A percentile compares a stretch with the other conserved stretches of the same genome.
These are phyloP conservation scores for Albula glossodonta DNA, from an alignment of 2,113 vertebrate genomes.

Conservation along the genomic window DNA sequence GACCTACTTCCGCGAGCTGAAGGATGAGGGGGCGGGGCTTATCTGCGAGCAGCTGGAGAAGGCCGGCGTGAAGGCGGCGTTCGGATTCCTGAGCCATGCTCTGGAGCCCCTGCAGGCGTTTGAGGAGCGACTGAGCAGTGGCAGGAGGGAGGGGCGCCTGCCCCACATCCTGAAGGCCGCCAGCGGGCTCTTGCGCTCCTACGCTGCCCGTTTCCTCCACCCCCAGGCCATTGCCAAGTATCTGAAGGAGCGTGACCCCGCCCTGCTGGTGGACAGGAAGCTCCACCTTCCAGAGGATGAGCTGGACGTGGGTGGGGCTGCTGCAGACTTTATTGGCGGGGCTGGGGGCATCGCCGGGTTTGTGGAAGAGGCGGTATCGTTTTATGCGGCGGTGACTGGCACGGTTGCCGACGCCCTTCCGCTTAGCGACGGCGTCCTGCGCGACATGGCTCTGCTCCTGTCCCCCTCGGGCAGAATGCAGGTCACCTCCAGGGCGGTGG, in stretches of 20 bases:
- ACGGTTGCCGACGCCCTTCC: slow-evolving; percentile 57
- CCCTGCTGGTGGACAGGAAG: slow-evolving; percentile 52
- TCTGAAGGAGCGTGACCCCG: slow-evolving; percentile 52
- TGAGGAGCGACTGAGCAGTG: slow-evolving; percentile 49
- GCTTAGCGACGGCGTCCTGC: slow-evolving; percentile 45
- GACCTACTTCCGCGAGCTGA: slow-evolving; percentile 51
- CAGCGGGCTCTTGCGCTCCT: slow-evolving; percentile 57
- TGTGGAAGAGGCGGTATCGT: slow-evolving; percentile 47
- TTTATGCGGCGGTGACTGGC: slow-evolving; percentile 59
- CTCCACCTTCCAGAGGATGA: slow-evolving; percentile 47
- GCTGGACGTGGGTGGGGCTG: slow-evolving; percentile 47
- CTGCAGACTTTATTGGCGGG: slow-evolving; percentile 56
- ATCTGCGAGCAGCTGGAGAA: slow-evolving; percentile 61
- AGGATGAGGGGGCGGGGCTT: slow-evolving; percentile 44
- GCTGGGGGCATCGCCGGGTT: slow-evolving; percentile 24
- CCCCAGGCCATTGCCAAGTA: slow-evolving; percentile 55
- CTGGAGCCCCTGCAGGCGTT: slow-evolving; percentile 63
- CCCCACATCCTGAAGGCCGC: slow-evolving; percentile 57
- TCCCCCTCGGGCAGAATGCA: slow-evolving; percentile 50
- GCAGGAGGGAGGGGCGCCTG: slow-evolving; percentile 43
- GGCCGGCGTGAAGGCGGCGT: slow-evolving; percentile 58
- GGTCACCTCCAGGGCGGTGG: slow-evolving; percentile 41
- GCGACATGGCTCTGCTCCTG: slow-evolving; percentile 57
- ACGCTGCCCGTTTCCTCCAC: slow-evolving; percentile 61
- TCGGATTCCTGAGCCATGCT: slow-evolving; percentile 63